Evolutionary conservation across 30 jellyfish, hydroid and myxozoan genomes (phyloP), one percentile per base, ranked within the genome.

Genomic region (Aurelia aurita complex sp. Pacific): DNA sequence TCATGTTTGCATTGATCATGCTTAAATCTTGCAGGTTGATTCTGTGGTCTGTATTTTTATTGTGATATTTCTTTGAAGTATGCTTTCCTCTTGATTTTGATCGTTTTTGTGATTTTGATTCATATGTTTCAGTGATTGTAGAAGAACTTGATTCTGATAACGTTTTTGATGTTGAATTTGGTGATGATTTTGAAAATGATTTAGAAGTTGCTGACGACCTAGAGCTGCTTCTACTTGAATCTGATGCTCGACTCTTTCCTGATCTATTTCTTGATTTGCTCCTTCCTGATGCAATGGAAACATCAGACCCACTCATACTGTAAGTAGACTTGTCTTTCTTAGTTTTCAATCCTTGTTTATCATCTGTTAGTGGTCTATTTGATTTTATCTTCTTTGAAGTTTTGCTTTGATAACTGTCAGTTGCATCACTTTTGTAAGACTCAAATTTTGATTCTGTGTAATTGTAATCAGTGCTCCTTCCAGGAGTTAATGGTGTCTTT

Each of bases 361-460:
- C 59, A 32, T 51, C 71, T 23, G 33, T 38, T 16, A 10, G 14
- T 13, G 19, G 4, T 38, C 32, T 69, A 6, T 14, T 69, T 50
- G 19, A 19, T 69, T 19, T 42, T 2, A n/a, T 15, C 61, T 15
- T 29, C 33, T 70, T 70, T 70, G 40, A 9, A 16, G 35, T 53
- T 2, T 29, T 12, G 10, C 33, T 3, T 4, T 70, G 53, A 23
- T 4, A 29, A 57, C 64, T 33, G 18, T 11, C 10, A 0, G 23
- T 18, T 32, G 52, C 35, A 23, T 40, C 89, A 46, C 89, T 79
- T 66, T 64, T 79, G 66, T 61, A 84, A 10, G 93, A 84, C 18
- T 84, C 93, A 73, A 84, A 84, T 67, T 62, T 84, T 32, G 85
- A 66, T 33, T 46, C 80, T 36, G 93, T 84, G 50, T 84, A 84